Evolutionary conservation across 2,888 invertebrate species (phyloP).

Genomic region (Torymus tubicola): DNA sequence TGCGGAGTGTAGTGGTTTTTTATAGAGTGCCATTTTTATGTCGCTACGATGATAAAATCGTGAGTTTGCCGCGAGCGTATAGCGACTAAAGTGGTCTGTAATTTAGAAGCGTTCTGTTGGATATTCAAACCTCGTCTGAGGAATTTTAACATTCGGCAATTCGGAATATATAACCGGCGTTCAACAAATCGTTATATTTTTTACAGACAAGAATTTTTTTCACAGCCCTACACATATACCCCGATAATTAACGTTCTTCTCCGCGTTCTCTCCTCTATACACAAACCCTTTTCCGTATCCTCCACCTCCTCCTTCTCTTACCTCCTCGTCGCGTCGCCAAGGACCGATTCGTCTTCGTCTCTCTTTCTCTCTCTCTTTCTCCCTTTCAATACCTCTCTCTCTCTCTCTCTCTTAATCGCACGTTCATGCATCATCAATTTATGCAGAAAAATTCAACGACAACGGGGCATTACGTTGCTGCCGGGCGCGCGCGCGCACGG

Average conservation of each 20-base stretch:
- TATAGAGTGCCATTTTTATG: too few species aligned
- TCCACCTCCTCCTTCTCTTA: background rate
- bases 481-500: constrained; percentile 61
- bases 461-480: constrained; percentile 73
- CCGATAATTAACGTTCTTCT: constrained; percentile 65
- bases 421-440: constrained; percentile 75
- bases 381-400: constrained; percentile 61
- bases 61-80: too few species aligned
- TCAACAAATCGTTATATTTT: too few species aligned
- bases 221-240: background rate
- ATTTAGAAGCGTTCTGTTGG: too few species aligned
- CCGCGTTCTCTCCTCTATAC: background rate
- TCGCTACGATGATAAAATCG: too few species aligned
- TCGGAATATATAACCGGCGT: too few species aligned
- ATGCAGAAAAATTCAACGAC: constrained; percentile 76
- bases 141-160: too few species aligned
- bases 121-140: too few species aligned
- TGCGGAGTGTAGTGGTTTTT: too few species aligned
- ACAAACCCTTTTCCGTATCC: too few species aligned
- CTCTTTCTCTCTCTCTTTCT: constrained; percentile 34
- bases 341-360: constrained; percentile 68
- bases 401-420: constrained; percentile 28
- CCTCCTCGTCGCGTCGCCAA: constrained; percentile 29
- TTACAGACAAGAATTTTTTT: too few species aligned
- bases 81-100: too few species aligned